phyloP scores from a whole-genome alignment of 2,888 invertebrate genomes.

The Cetonia aurata region DNA sequence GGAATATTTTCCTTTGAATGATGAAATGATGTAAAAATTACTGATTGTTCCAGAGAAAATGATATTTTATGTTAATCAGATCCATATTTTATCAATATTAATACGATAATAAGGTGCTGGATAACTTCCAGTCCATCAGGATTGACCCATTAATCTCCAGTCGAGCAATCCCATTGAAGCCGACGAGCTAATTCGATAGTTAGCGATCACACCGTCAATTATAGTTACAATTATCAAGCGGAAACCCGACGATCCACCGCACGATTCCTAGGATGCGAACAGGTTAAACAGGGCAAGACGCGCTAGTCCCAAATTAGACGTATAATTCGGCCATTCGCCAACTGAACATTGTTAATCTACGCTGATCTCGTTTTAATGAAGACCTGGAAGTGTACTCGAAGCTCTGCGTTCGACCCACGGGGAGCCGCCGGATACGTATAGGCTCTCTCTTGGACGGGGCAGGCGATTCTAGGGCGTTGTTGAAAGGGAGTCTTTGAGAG shows the following conservation, averaged over 20 bases:
- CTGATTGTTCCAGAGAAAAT: too few species aligned
- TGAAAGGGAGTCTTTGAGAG: constrained; percentile 1
- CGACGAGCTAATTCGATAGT: too few species aligned
- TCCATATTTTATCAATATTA: not conserved
- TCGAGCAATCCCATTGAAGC: too few species aligned
- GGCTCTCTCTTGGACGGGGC: not conserved
- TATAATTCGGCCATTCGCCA: constrained; percentile 27
- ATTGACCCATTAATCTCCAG: too few species aligned
- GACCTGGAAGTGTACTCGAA: not conserved
- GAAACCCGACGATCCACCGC: constrained; percentile 11
- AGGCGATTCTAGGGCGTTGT: not conserved
- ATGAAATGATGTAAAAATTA: too few species aligned
- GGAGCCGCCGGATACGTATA: not conserved
- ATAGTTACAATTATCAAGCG: constrained; percentile 11
- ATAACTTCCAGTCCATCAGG: too few species aligned
- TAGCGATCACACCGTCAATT: constrained; percentile 7
- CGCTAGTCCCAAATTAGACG: not conserved
- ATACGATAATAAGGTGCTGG: too few species aligned
- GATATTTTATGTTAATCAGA: too few species aligned
- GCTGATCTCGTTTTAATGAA: constrained; percentile 40
- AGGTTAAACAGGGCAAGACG: constrained; percentile 1
- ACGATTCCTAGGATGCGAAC: not conserved
- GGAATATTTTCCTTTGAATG: too few species aligned
- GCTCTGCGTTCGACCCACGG: not conserved
- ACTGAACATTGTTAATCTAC: constrained; percentile 29